Base-by-base conservation (phyloP, 2,797 vertebrate genomes). In the Acanthornis magna region DNA sequence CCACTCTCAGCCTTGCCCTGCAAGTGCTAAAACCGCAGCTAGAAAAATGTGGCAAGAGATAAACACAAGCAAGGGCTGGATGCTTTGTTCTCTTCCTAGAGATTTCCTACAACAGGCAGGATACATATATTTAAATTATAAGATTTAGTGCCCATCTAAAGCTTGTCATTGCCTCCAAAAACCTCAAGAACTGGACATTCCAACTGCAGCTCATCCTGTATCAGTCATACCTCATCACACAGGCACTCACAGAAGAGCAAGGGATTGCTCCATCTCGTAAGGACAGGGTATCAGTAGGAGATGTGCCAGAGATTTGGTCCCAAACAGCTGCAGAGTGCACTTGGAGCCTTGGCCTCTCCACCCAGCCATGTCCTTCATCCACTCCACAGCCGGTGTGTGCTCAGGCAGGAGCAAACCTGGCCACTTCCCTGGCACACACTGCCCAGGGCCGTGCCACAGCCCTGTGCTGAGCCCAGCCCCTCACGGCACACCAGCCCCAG, bases 181-280 rank as follows among this genome's bases (percentile, higher is more conserved):
- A 11, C 25, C 38, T 47, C 5, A 4, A 71, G 61, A 71, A 88
- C 36, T 3, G 10, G 30, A 47, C 2, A 7, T 18, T 12, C 0
- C 55, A 72, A 60, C 36, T n/a, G 36, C 32, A 70, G 60, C 30
- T 57, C 26, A 32, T 60, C n/a, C 72, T 63, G 0, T 4, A 40
- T n/a, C 11, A 67, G 11, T 27, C 38, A 16, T 0, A 26, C 32
- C n/a, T 61, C 62, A 32, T 42, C 2, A 2, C 23, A 22, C 38
- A 48, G 67, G n/a, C 1, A 1, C 6, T 26, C 9, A 5, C 0
- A 5, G 22, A 10, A n/a, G 7, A 71, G 67, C 19, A 75, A 85
- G 19, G 48, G 11, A 51, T 7, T 47, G 32, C 45, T 83, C 50
- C 61, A 22, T 18, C 62, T 47, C 76, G 57, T 50, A 16, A n/a